phyloP scores from a whole-genome alignment of 2,113 vertebrate genomes.

The Catharus bicknelli region DNA sequence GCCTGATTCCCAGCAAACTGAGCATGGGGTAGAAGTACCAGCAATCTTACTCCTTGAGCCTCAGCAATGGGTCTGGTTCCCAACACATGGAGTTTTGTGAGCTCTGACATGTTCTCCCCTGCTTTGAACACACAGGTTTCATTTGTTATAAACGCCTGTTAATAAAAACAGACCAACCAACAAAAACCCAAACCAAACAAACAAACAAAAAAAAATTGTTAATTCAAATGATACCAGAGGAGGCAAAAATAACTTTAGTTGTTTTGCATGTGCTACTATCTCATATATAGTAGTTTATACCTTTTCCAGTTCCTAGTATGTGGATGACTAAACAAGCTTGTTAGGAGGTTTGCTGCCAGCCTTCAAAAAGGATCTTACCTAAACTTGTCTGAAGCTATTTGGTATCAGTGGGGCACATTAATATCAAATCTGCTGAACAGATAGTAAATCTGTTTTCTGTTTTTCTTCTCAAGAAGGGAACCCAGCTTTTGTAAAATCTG shows the following conservation, averaged over 20 bases:
- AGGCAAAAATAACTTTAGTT: neutral
- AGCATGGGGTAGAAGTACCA: no score
- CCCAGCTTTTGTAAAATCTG: conserved; percentile 61
- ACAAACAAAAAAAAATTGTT: neutral
- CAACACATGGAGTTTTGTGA: neutral
- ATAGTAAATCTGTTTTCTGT: conserved; percentile 54
- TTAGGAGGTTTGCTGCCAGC: neutral
- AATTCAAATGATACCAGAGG: neutral
- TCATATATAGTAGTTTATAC: neutral
- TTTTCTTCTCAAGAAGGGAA: conserved; percentile 38
- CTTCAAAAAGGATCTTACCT: conserved; percentile 13
- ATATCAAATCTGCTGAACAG: conserved; percentile 52
- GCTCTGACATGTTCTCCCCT: neutral
- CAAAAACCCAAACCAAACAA: neutral
- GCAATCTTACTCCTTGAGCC: neutral
- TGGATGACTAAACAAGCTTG: neutral
- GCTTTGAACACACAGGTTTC: neutral
- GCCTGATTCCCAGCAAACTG: neutral
- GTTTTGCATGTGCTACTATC: neutral
- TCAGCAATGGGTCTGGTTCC: neutral
- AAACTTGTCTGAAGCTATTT: neutral
- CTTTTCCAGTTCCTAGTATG: neutral
- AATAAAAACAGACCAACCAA: neutral
- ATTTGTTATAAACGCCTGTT: neutral
- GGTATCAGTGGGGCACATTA: conserved; percentile 9